Evolutionary conservation across 2,797 vertebrate genomes (phyloP).

Genomic region (Pogoniulus pusillus): DNA sequence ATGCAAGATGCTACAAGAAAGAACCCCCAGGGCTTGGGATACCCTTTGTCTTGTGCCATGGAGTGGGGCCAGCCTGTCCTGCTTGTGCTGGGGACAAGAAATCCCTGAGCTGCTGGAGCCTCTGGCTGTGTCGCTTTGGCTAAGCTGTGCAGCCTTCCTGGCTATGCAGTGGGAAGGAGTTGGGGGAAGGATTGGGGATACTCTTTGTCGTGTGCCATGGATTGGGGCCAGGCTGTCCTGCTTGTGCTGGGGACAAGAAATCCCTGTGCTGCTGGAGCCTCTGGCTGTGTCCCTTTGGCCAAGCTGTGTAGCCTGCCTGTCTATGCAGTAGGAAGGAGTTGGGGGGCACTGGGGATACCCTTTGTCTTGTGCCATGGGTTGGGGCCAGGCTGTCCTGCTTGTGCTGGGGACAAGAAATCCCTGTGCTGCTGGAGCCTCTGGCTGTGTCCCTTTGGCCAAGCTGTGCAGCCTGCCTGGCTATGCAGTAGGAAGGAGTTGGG

Average conservation of each 20-base stretch:
- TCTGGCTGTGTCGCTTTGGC: not conserved
- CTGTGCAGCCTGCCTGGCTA: accelerated
- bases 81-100: not conserved
- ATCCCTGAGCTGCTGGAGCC: not conserved
- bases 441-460: not conserved
- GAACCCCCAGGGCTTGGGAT: not conserved
- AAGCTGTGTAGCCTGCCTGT: accelerated
- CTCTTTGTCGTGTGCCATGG: accelerated
- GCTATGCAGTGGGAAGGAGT: no score
- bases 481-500: no score
- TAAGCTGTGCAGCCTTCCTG: accelerated
- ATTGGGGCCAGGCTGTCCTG: accelerated
- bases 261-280: no score
- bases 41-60: accelerated
- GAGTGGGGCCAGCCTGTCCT: not conserved
- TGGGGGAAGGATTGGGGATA: no score
- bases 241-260: not conserved
- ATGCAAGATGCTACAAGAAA: accelerated
- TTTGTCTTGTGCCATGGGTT: accelerated
- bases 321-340: no score
- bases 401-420: not conserved
- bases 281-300: not conserved
- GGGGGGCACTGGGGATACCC: not conserved
- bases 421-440: not conserved
- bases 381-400: not conserved